Evolutionary conservation across 2,797 vertebrate species (phyloP), one percentile per base, ranked within the genome.

Genomic region (Gallirallus australis): DNA sequence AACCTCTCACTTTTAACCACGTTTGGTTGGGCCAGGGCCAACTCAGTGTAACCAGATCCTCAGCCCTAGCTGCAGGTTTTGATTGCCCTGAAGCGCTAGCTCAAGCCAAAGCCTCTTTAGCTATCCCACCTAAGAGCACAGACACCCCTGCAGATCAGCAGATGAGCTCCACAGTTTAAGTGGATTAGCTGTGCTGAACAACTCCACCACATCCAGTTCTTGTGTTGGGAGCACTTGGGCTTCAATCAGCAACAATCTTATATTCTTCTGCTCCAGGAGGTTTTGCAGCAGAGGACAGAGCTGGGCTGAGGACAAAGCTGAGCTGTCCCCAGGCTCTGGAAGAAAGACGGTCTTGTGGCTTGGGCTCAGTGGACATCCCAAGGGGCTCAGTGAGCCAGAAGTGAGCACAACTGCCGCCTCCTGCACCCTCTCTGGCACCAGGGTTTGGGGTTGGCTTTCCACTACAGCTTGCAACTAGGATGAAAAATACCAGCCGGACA

Each of bases 41-140:
- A 48, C 40, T 25, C 15, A 61, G 21, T 15, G 25, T 86, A 94
- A 95, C 80, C 61, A 84, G 88, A 94, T 95, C 47, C 69, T 82
- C 63, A 79, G 66, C 47, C 63, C 4, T 1, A 68, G 54, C 80
- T 94, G 28, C 52, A 61, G 65, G 52, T 59, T 91, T 72, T 86
- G 85, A 90, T 50, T 88, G 85, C 77, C 88, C 35, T 39, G 61
- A 57, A 83, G 82, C 9, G 0, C 57, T 9, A 65, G 82, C 70
- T 89, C 64, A 45, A 87, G 89, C 64, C 84, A 95, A 96, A 95
- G 94, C 92, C 91, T 91, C 90, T 93, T 94, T 79, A 89, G 70
- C 81, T 57, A 59, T 75, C 59, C 53, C 79, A 89, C 56, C 84
- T 50, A 69, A 79, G 68, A 92, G 75, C 21, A 0, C 66, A 3